A percentile compares a stretch with the other conserved stretches of the same genome.
Evolutionary conservation across 2,888 invertebrate genomes (phyloP).

Genomic region (Lagria hirta): DNA sequence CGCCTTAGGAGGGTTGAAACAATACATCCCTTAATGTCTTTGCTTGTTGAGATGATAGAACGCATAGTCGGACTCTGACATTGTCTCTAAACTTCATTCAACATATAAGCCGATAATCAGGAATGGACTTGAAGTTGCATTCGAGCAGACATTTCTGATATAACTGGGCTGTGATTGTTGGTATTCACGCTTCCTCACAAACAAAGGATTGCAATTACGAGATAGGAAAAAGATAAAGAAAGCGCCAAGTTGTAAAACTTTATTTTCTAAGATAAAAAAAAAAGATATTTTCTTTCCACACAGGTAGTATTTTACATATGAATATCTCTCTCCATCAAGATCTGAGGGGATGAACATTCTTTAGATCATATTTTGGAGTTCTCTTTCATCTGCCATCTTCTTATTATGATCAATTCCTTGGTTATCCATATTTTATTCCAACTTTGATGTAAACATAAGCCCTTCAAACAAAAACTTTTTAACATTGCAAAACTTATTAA

Average conservation of each 20-base stretch:
- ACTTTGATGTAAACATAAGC: slow-evolving; percentile 28
- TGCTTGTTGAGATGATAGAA: slow-evolving; percentile 19
- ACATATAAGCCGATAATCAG: slow-evolving; percentile 26
- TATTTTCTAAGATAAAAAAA: too few relatives aligned
- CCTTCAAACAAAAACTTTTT: too few relatives aligned
- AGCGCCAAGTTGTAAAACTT: too few relatives aligned
- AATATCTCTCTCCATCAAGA: slow-evolving; percentile 29
- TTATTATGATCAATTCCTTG: slow-evolving; percentile 31
- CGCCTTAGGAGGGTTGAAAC: too few relatives aligned
- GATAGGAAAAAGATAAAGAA: too few relatives aligned
- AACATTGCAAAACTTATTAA: too few relatives aligned
- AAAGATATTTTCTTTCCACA: slow-evolving; percentile 17
- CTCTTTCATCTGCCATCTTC: slow-evolving; percentile 30
- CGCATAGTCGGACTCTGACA: slow-evolving; percentile 21
- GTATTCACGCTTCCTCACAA: slow-evolving; percentile 17
- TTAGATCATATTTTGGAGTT: slow-evolving; percentile 31
- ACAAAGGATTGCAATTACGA: slow-evolving; percentile 13
- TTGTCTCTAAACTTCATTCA: slow-evolving; percentile 17
- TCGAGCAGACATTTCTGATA: slow-evolving; percentile 25
- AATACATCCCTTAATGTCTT: slow-evolving; percentile 30
- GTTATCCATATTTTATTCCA: slow-evolving; percentile 31
- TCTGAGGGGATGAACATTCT: slow-evolving; percentile 11
- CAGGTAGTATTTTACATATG: slow-evolving; percentile 27
- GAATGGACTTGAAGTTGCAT: slow-evolving; percentile 21
- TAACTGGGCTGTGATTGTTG: slow-evolving; percentile 17